Base-by-base conservation (phyloP, 2,888 invertebrate species). In the Leptopilina drosophilae region DNA sequence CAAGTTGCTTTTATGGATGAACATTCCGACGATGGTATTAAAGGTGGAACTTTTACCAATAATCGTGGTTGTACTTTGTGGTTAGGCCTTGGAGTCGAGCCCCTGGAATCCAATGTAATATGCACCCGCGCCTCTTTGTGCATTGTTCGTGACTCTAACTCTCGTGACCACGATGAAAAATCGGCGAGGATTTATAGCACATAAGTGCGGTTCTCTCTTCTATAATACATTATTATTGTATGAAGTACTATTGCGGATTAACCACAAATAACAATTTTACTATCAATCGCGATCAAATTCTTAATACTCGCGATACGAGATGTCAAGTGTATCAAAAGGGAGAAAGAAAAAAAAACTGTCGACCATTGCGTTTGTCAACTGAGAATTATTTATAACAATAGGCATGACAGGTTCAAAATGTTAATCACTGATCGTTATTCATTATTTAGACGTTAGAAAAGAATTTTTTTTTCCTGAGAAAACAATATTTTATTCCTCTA, bases 31-130 rank as follows among this genome's bases (percentile, higher is more conserved):
- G 49, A 49, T 49, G 11, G 20, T 66, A 66, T 14, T 64, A 65
- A 77, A n/a, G n/a, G 20, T 46, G 20, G 12, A n/a, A 65, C 14
- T 77, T 64, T 33, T 53, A 77, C 53, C 33, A 65, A 77, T 15
- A 73, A 64, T 73, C 64, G 77, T 59, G 81, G 80, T 79, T 81
- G 75, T 76, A 67, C 75, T 65, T 64, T 73, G 77, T 84, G 78
- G 40, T 78, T 81, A 85, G 87, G 84, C 88, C 88, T 89, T 88
- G 89, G 49, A 88, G 86, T 87, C 87, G 87, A 85, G 87, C 85
- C 87, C 86, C 82, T 88, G 89, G 88, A 90, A 90, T 89, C 89
- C 85, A 85, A 85, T 82, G 83, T 84, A 83, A 82, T 46, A 46
- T 82, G 83, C 84, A 82, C 77, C 80, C 81, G 82, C 80, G 82